phyloP scores from a whole-genome alignment of 2,888 invertebrate species.

The Papilio elwesi region DNA sequence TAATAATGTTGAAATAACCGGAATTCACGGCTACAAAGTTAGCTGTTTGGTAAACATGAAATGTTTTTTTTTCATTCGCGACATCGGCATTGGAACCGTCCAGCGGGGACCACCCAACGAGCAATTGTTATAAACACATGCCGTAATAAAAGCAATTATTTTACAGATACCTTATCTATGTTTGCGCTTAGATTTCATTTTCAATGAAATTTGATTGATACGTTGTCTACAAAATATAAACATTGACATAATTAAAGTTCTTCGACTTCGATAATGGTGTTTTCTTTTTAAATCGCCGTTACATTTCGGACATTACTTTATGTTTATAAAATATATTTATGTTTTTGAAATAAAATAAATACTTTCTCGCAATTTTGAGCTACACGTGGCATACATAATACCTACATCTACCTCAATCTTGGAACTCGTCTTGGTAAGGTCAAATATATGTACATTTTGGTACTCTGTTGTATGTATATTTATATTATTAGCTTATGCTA shows the following conservation, averaged over 20 bases:
- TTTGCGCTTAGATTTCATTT: slow-evolving; percentile 46
- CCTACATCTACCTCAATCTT: too few relatives aligned
- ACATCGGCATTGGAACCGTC: slow-evolving; percentile 52
- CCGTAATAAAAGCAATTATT: slow-evolving; percentile 62
- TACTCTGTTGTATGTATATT: too few relatives aligned
- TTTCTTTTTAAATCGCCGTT: slow-evolving; percentile 6
- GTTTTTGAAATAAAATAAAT: not conserved
- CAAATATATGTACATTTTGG: too few relatives aligned
- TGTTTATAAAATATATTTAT: not conserved
- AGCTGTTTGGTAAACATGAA: slow-evolving; percentile 65
- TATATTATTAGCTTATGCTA: too few relatives aligned
- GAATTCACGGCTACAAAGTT: slow-evolving; percentile 52
- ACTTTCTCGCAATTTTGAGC: too few relatives aligned
- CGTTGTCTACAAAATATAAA: slow-evolving; percentile 29
- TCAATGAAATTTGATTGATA: slow-evolving; percentile 50
- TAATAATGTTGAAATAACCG: slow-evolving; percentile 35
- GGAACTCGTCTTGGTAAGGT: too few relatives aligned
- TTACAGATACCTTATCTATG: slow-evolving; percentile 62
- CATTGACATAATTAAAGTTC: slow-evolving; percentile 30
- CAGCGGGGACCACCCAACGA: slow-evolving; percentile 55
- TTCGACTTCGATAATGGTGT: slow-evolving; percentile 15
- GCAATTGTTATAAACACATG: slow-evolving; percentile 57
- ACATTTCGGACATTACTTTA: not conserved
- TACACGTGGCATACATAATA: too few relatives aligned
- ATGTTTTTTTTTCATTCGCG: slow-evolving; percentile 52